phyloP scores from a whole-genome alignment of 1,140 invertebrate species.

The Drosophila busckii region DNA sequence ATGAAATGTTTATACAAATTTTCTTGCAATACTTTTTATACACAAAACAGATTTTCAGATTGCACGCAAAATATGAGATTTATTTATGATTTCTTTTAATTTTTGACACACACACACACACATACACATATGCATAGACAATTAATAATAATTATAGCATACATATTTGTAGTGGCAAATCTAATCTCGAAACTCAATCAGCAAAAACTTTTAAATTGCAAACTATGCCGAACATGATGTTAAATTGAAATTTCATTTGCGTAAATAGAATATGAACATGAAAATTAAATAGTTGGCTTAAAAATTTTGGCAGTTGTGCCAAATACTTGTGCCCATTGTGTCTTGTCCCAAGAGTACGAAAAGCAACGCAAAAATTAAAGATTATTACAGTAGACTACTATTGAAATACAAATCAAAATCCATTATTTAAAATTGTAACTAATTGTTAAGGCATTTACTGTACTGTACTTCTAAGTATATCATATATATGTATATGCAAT shows the following conservation, averaged over 20 bases:
- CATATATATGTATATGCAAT: background rate
- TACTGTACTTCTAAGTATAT: background rate
- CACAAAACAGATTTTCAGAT: too few relatives aligned
- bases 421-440: too few relatives aligned
- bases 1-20: too few relatives aligned
- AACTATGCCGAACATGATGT: too few relatives aligned
- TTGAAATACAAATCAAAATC: background rate
- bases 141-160: background rate
- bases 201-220: too few relatives aligned
- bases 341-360: too few relatives aligned
- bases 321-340: slow-evolving; percentile 15
- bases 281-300: background rate
- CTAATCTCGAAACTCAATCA: too few relatives aligned
- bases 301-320: slow-evolving; percentile 21
- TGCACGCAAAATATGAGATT: background rate
- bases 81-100: background rate
- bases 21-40: background rate
- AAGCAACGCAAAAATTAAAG: background rate
- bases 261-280: too few relatives aligned
- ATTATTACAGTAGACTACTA: background rate
- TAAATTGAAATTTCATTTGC: too few relatives aligned
- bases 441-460: too few relatives aligned
- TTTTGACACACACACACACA: slow-evolving; percentile 3
- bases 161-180: slow-evolving; percentile 1
- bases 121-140: background rate